These are phyloP conservation scores for Corythaixoides concolor DNA, from an alignment of 2,113 vertebrate species.

Conservation along the genomic window DNA sequence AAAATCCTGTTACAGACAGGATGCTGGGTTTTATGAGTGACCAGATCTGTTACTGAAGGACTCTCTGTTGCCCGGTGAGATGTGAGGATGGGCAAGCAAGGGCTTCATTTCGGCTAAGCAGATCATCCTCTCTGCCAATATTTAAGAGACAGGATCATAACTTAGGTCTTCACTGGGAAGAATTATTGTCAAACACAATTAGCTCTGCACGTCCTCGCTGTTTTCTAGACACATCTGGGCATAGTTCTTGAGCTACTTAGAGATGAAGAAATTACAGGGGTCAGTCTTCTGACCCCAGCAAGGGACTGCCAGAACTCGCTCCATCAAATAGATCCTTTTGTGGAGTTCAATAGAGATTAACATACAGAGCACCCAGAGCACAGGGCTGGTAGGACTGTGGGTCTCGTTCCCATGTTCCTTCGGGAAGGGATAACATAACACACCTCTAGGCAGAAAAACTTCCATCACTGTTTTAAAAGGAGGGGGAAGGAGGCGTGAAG, in stretches of 20 bases:
- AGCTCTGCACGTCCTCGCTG: not conserved
- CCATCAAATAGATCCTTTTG: not conserved
- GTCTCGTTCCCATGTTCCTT: not conserved
- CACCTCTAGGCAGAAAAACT: not conserved
- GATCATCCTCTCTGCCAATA: not conserved
- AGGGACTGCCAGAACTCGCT: not conserved
- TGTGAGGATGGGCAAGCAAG: not conserved
- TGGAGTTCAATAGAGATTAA: not conserved
- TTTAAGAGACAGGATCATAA: constrained; percentile 19
- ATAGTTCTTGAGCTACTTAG: not conserved
- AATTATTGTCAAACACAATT: constrained; percentile 22
- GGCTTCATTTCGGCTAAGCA: not conserved
- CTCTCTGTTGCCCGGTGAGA: not conserved
- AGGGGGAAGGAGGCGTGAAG: not conserved
- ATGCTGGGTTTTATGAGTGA: not conserved
- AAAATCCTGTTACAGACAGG: not conserved
- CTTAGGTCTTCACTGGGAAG: not conserved
- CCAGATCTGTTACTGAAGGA: not conserved
- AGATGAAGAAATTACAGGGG: not conserved
- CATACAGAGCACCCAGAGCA: rapidly evolving
- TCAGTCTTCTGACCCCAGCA: not conserved
- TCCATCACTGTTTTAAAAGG: not conserved
- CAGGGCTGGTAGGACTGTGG: not conserved
- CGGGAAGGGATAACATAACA: not conserved
- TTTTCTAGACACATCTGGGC: not conserved